Evolutionary conservation across 2,113 vertebrate genomes (phyloP).

Genomic region (Odocoileus hemionus): DNA sequence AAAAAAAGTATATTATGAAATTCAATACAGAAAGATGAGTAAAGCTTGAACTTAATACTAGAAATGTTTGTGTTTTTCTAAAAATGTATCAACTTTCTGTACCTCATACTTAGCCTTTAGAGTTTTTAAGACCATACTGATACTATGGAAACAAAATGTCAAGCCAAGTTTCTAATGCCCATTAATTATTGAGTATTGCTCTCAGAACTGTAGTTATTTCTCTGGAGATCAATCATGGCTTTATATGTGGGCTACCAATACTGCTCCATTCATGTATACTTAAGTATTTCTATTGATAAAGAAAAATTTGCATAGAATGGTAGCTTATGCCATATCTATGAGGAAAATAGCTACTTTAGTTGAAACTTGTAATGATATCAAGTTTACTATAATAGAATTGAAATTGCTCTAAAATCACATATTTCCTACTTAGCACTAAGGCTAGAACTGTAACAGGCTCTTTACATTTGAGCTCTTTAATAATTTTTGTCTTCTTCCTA

Average conservation of each 20-base stretch:
- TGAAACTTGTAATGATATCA: background rate
- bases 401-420: background rate
- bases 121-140: background rate
- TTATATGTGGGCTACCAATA: constrained; percentile 16
- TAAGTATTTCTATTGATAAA: background rate
- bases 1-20: background rate
- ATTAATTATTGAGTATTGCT: constrained; percentile 5
- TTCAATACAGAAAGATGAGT: background rate
- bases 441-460: background rate
- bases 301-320: background rate
- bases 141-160: background rate
- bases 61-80: constrained; percentile 43
- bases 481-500: background rate
- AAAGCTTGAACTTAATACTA: background rate
- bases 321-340: background rate
- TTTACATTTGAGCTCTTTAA: background rate
- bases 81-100: background rate
- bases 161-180: constrained; percentile 5
- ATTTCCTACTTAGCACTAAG: background rate
- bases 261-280: background rate
- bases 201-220: background rate
- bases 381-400: background rate
- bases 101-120: background rate
- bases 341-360: background rate
- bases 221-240: background rate